Base-by-base conservation (phyloP, 2,113 vertebrate species). In the Myiagra hebetior region DNA sequence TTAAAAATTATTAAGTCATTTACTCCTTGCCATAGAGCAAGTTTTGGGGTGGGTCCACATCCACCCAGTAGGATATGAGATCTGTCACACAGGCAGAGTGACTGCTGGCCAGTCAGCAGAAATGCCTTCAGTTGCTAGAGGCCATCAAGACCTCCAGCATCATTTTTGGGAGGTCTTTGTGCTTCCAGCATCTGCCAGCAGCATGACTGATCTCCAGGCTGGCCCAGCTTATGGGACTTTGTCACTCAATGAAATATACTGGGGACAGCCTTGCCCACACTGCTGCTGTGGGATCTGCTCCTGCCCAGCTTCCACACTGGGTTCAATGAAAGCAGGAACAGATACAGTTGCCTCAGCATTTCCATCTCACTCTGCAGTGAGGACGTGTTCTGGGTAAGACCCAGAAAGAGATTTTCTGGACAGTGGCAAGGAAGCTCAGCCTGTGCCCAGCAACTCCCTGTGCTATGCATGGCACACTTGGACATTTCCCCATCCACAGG, bases 401-500 rank as follows among this genome's bases (percentile, higher is more conserved):
- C 3, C 33, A 46, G n/a, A 62, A 72, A 24, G 35, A 65, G 37
- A 56, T 23, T 68, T 85, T 75, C 35, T 41, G 35, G 42, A 59
- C 2, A 2, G 26, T 70, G 56, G 5, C 23, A 84, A 17, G 39
- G 23, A 72, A 37, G 11, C 13, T 89, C 87, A 89, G n/a, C 27
- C 42, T 3, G 0, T 28, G 46, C 9, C 59, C 50, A 50, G 41
- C n/a, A 83, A 4, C 13, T 39, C 35, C 23, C 35, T 63, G 21
- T 76, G 39, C 70, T 1, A 1, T 44, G 46, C 30, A 23, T 20
- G 60, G 35, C 33, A 11, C 4, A 0, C 12, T 79, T 59, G 46
- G 65, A 57, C 35, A 11, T 28, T n/a, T 20, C 31, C 59, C 41
- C 44, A 77, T 44, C 9, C 3, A 0, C 0, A 0, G 35, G 39